Evolutionary conservation across 1,140 invertebrate species (phyloP).

Genomic region (Linepithema humile): DNA sequence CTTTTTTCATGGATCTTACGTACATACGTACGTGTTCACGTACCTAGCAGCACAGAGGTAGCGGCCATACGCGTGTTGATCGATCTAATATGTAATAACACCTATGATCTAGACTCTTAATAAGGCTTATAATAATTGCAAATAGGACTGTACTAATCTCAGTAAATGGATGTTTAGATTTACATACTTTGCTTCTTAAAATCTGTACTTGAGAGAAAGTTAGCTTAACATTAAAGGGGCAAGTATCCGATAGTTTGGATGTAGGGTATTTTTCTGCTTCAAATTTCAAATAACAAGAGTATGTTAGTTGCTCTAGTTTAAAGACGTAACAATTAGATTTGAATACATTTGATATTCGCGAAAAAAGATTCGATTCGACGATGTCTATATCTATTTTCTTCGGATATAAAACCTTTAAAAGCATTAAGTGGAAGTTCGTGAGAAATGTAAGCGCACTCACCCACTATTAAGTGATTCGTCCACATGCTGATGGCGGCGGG

Average conservation of each 20-base stretch:
- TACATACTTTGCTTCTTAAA: not conserved
- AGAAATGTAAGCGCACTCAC: slow-evolving; percentile 68
- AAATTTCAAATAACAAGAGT: not conserved
- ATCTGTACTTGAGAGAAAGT: not conserved
- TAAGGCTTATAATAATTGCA: slow-evolving; percentile 14
- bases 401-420: not conserved
- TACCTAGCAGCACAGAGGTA: slow-evolving; percentile 55
- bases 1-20: slow-evolving; percentile 49
- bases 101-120: slow-evolving; percentile 21
- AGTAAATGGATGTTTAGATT: not conserved
- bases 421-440: slow-evolving; percentile 20
- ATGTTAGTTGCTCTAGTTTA: not conserved
- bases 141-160: not conserved
- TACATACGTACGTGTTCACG: slow-evolving; percentile 66
- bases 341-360: not conserved
- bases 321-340: not conserved
- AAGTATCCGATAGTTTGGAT: not conserved
- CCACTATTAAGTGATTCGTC: slow-evolving; percentile 74
- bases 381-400: not conserved
- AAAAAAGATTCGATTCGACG: not conserved
- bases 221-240: not conserved
- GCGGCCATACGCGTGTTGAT: slow-evolving; percentile 58
- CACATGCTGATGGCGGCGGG: slow-evolving; percentile 67
- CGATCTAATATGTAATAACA: slow-evolving; percentile 35
- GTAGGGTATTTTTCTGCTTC: not conserved